Percentiles rank a stretch among this genome's conserved stretches.
Conservation (phyloP, 2,888 invertebrate species). For the Drosophila colorata region DNA sequence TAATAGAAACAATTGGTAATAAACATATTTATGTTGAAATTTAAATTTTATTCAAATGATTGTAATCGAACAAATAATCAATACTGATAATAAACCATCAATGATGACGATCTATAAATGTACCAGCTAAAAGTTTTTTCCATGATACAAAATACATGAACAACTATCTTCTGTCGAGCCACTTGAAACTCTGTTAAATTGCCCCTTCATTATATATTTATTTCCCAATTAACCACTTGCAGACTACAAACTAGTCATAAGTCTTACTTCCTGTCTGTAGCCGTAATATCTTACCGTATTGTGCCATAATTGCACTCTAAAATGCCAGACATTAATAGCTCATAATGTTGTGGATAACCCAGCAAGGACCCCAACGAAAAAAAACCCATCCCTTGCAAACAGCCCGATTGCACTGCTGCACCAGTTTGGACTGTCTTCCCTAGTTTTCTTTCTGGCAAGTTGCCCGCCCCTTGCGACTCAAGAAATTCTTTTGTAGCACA, state of each 20-base stretch:
- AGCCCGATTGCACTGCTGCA: conserved; percentile 62
- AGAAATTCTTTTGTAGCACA: conserved; percentile 48
- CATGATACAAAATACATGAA: background rate
- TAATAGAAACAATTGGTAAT: no score
- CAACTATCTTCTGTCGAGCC: background rate
- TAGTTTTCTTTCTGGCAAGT: conserved; percentile 19
- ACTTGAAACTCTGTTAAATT: conserved; percentile 2
- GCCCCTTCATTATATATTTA: conserved; percentile 29
- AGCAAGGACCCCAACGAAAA: background rate
- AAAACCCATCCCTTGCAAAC: background rate
- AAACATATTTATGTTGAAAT: no score
- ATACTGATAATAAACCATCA: background rate
- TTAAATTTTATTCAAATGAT: no score
- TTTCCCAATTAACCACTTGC: conserved; percentile 16
- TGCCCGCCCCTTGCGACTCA: background rate
- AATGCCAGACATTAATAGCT: conserved; percentile 60
- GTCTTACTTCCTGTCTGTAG: conserved; percentile 9
- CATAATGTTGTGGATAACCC: conserved; percentile 22
- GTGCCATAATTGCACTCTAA: conserved; percentile 44
- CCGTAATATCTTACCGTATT: conserved; percentile 20
- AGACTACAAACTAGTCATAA: background rate
- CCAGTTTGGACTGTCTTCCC: conserved; percentile 55
- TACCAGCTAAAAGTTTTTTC: background rate
- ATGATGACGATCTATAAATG: background rate
- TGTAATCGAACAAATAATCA: background rate